phyloP scores from a whole-genome alignment of 2,888 invertebrate genomes.

The Pilophorus perplexus region DNA sequence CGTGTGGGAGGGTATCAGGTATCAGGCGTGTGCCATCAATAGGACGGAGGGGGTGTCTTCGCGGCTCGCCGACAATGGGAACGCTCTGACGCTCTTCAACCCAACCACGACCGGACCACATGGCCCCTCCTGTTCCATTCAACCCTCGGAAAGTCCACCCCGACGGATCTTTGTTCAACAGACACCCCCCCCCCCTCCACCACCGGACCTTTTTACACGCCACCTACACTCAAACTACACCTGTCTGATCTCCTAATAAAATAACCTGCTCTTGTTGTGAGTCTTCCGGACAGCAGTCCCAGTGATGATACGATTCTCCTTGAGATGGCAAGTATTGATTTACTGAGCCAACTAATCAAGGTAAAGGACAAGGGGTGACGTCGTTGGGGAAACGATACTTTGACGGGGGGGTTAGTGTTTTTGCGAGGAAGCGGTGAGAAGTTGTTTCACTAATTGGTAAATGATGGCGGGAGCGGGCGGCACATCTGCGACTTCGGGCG shows the following conservation, averaged over 20 bases:
- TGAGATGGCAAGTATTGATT: neutral
- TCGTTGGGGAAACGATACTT: neutral
- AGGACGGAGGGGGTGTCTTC: neutral
- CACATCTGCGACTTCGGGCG: slow-evolving; percentile 37
- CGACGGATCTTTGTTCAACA: neutral
- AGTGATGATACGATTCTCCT: too few species aligned
- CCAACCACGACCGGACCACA: slow-evolving; percentile 14
- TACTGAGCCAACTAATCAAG: neutral
- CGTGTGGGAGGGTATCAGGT: slow-evolving; percentile 29
- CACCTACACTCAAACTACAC: too few species aligned
- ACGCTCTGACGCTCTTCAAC: too few species aligned
- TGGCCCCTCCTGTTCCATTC: slow-evolving; percentile 14
- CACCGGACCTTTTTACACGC: too few species aligned
- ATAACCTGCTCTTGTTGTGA: too few species aligned
- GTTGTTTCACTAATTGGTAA: slow-evolving; percentile 41
- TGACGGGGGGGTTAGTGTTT: too few species aligned
- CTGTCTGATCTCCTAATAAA: too few species aligned
- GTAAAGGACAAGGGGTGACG: neutral
- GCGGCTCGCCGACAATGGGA: slow-evolving; percentile 8
- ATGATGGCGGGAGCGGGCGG: slow-evolving; percentile 34
- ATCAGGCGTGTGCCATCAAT: slow-evolving; percentile 10
- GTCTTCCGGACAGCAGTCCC: too few species aligned
- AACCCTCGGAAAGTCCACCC: neutral
- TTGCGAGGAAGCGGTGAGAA: slow-evolving; percentile 33
- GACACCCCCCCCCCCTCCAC: too few species aligned